Base-by-base conservation (phyloP, 2,797 vertebrate genomes). In the Melanotaenia boesemani region DNA sequence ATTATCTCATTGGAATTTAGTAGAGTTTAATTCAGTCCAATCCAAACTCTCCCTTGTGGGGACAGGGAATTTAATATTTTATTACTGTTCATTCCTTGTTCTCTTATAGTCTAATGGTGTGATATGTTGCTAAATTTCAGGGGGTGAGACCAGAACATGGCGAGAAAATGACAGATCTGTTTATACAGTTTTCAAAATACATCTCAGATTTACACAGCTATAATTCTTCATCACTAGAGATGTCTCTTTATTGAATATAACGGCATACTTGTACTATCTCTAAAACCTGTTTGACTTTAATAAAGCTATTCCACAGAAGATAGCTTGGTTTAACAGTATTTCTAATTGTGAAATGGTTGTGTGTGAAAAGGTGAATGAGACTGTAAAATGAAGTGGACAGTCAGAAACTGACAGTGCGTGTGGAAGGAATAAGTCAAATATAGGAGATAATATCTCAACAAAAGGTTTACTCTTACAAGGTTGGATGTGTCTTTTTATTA, bases 311-410 rank as follows among this genome's bases (percentile, higher is more conserved):
- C 41, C 39, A 62, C 15, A 18, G 18, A 46, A 13, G 16, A 39
- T 13, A 30, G 44, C n/a, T 22, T 16, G 8, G 18, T 37, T 44
- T 20, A 55, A 22, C 13, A 36, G 11, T 58, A 1, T n/a, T 26
- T 55, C 0, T 34, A 0, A 75, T 24, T 67, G n/a, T 71, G 18
- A 37, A 37, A 1, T 63, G 15, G 15, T 50, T 72, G 52, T 81
- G 26, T 26, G 1, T 32, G n/a, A 67, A 83, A 96, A 96, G 63
- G 86, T 97, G 41, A 95, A 94, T 85, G 86, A 93, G 12, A 93
- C 88, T 20, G 28, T 15, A 1, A 62, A 82, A 63, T 61, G 1
- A 16, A 52, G 37, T 26, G 80, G 89, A 10, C 67, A 75, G 0
- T 71, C 85, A 0, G 54, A 73, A 0, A 75, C 80, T 26, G 89